These are phyloP conservation scores for Eubasilissa regina DNA, from an alignment of 1,140 invertebrate species.

Conservation along the genomic window DNA sequence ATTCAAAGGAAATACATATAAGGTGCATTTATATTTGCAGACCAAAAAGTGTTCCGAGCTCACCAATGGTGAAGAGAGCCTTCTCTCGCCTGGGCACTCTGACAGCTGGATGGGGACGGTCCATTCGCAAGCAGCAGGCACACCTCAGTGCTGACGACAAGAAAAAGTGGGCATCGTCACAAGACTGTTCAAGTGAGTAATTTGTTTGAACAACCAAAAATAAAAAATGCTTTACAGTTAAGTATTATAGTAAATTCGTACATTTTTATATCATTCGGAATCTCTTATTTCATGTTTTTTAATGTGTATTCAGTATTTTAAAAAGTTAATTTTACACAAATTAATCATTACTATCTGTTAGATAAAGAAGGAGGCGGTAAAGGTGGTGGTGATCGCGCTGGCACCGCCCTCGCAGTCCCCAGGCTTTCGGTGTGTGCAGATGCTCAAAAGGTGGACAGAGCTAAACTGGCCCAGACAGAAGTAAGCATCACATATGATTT, in stretches of 20 bases:
- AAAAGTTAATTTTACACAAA: background rate
- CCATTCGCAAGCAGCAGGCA: conserved; percentile 82
- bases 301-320: background rate
- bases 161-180: conserved; percentile 93
- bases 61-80: conserved; percentile 94
- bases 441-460: conserved; percentile 92
- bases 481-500: conserved; percentile 72
- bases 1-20: too few species aligned
- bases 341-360: conserved; percentile 64
- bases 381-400: conserved; percentile 82
- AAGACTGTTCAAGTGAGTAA: conserved; percentile 89
- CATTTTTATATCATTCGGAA: too few species aligned
- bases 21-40: conserved; percentile 68
- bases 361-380: conserved; percentile 85
- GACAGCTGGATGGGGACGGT: conserved; percentile 91
- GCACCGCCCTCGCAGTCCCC: conserved; percentile 83
- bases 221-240: too few species aligned
- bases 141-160: conserved; percentile 87
- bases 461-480: conserved; percentile 93
- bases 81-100: conserved; percentile 91
- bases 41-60: conserved; percentile 93
- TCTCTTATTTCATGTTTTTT: background rate
- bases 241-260: too few species aligned
- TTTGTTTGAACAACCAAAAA: conserved; percentile 46
- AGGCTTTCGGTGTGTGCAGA: conserved; percentile 93